phyloP scores from a whole-genome alignment of 1,140 invertebrate species.

The Hyphantria cunea region DNA sequence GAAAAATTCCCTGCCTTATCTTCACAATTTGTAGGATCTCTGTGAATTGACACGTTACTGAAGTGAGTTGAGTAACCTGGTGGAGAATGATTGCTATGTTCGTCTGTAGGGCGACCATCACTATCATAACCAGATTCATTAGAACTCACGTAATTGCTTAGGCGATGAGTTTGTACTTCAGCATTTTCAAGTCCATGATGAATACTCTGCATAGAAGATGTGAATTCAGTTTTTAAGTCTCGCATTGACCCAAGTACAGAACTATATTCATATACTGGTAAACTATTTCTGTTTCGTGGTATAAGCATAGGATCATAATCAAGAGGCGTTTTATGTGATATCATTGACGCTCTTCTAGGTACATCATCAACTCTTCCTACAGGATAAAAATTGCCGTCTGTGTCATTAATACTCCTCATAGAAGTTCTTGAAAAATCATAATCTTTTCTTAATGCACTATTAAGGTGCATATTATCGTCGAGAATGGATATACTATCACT shows the following conservation, averaged over 20 bases:
- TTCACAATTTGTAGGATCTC: conserved; percentile 49
- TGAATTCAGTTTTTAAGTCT: conserved; percentile 68
- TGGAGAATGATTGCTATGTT: conserved; percentile 80
- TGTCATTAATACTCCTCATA: conserved; percentile 71
- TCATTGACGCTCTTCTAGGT: conserved; percentile 68
- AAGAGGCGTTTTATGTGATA: conserved; percentile 65
- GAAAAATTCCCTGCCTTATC: conserved; percentile 58
- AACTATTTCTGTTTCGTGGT: conserved; percentile 74
- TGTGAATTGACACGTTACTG: conserved; percentile 43
- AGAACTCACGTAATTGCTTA: conserved; percentile 88
- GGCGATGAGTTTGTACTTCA: conserved; percentile 79
- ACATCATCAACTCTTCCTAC: conserved; percentile 54
- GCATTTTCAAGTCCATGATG: conserved; percentile 61
- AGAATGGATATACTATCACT: conserved; percentile 76
- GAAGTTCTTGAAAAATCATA: conserved; percentile 69
- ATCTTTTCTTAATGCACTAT: conserved; percentile 60
- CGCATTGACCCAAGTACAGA: conserved; percentile 65
- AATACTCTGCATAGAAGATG: conserved; percentile 75
- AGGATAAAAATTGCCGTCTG: conserved; percentile 55
- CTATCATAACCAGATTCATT: conserved; percentile 93
- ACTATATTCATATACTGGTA: conserved; percentile 75
- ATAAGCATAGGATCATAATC: conserved; percentile 75
- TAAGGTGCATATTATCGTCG: conserved; percentile 67
- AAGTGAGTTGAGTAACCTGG: conserved; percentile 68
- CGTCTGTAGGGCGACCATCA: conserved; percentile 85